Base-by-base conservation (phyloP, 2,888 invertebrate species). In the Thyatira batis region DNA sequence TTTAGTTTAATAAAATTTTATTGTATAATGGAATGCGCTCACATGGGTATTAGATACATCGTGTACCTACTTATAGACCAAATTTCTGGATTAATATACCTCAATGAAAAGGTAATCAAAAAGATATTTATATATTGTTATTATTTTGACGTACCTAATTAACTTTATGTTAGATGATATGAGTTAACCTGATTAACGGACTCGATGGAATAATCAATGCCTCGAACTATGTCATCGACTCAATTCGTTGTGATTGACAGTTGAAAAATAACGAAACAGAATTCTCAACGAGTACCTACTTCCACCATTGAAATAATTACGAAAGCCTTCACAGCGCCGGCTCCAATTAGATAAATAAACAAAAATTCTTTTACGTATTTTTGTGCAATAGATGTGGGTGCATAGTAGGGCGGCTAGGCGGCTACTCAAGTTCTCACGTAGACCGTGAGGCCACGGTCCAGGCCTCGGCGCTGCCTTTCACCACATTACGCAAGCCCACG, bases 401-500 rank as follows among this genome's bases (percentile, higher is more conserved):
- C 57, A 44, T 20, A 46, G 55, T 39, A 50, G 62, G 54, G 21
- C 33, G 20, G 9, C 53, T 54, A 51, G 51, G 51, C 33, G 33
- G 33, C 33, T 33, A 33, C 33, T 51, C 51, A 64, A 60, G 45
- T 58, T 61, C 67, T 62, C 70, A 73, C 39, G 39, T 39, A 39
- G 39, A 39, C 39, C 69, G 69, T 67, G 65, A 63, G 59, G 65
- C 71, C 76, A 76, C 71, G 73, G 74, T 72, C 69, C 67, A 61
- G 61, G 60, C 50, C 25, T 53, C 58, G 61, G 46, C 56, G 62
- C 61, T 58, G 68, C 79, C 80, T 80, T 83, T 82, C 81, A 78
- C 80, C 67, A 68, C 57, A 68, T 80, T 81, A 80, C 80, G 78
- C 78, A 82, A 74, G 61, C 39, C 71, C 68, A 70, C 79, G 82